These are phyloP conservation scores for Harpagoxenus sublaevis DNA, from an alignment of 2,888 invertebrate genomes.

Conservation along the genomic window DNA sequence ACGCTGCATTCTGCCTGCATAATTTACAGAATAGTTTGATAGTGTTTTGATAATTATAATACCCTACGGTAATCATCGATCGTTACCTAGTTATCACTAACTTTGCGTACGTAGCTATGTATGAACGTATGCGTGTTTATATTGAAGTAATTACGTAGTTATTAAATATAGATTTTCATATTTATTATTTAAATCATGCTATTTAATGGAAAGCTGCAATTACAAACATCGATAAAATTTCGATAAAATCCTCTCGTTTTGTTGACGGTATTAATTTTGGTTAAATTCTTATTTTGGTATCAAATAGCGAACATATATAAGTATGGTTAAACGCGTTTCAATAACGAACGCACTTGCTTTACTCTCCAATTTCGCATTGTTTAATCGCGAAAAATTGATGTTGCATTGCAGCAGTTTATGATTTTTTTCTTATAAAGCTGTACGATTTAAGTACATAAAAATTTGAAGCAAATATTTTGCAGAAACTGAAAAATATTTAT, in stretches of 20 bases:
- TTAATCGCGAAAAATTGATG: slow-evolving; percentile 18
- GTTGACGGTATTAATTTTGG: slow-evolving; percentile 2
- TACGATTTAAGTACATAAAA: neutral
- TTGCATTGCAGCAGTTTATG: neutral
- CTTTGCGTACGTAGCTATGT: neutral
- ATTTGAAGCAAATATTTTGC: slow-evolving; percentile 10
- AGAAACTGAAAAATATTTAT: neutral
- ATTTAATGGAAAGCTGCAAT: neutral
- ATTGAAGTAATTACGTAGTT: neutral
- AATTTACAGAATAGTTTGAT: neutral
- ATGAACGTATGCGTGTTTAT: neutral
- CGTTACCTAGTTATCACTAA: neutral
- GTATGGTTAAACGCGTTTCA: neutral
- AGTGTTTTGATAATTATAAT: slow-evolving; percentile 21
- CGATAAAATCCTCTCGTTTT: neutral
- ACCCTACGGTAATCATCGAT: neutral
- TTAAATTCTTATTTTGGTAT: neutral
- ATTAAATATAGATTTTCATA: neutral
- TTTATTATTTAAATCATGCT: slow-evolving; percentile 2
- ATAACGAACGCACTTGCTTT: neutral
- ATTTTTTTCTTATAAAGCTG: neutral
- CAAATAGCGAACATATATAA: neutral
- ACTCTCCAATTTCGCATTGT: neutral
- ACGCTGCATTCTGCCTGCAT: neutral
- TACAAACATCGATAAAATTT: neutral